A percentile compares a stretch with the other conserved stretches of the same genome.
Evolutionary conservation across 2,888 invertebrate species (phyloP).

Genomic region (Hylaea fasciaria): DNA sequence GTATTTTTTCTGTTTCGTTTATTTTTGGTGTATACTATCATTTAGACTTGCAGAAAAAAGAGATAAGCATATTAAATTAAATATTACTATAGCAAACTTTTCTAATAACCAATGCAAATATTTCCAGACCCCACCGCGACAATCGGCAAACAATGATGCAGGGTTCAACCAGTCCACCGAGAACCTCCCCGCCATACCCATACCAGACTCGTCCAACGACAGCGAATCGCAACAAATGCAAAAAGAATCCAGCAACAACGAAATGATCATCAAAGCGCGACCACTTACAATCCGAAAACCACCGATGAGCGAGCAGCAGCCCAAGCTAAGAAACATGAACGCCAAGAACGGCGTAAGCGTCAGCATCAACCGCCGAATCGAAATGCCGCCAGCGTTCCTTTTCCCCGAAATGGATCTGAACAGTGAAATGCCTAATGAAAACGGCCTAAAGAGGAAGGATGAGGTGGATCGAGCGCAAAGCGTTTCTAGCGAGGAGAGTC

Average conservation of each 20-base stretch:
- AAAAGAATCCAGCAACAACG: conserved; percentile 68
- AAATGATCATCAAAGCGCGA: conserved; percentile 89
- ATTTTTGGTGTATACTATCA: no score
- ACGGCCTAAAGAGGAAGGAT: conserved; percentile 73
- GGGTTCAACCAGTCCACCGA: conserved; percentile 66
- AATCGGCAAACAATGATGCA: conserved; percentile 74
- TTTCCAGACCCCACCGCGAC: conserved; percentile 82
- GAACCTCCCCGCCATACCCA: conserved; percentile 67
- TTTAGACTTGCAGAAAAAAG: no score
- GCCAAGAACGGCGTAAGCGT: conserved; percentile 86
- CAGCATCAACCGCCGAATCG: conserved; percentile 89
- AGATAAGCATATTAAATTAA: no score
- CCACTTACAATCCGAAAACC: conserved; percentile 93
- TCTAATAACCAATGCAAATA: background rate
- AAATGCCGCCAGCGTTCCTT: conserved; percentile 93
- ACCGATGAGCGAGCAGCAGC: conserved; percentile 92
- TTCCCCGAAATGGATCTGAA: conserved; percentile 90
- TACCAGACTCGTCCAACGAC: conserved; percentile 66
- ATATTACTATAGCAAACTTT: no score
- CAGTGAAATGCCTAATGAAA: conserved; percentile 74
- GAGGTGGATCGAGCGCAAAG: conserved; percentile 76
- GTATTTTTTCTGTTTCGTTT: no score
- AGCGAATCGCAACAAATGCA: conserved; percentile 63
- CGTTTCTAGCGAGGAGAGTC: conserved; percentile 74
- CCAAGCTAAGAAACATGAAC: conserved; percentile 87